Percentiles rank a stretch among this genome's conserved stretches.
phyloP scores from a whole-genome alignment of 2,888 invertebrate genomes.

The Oscheius sp. region DNA sequence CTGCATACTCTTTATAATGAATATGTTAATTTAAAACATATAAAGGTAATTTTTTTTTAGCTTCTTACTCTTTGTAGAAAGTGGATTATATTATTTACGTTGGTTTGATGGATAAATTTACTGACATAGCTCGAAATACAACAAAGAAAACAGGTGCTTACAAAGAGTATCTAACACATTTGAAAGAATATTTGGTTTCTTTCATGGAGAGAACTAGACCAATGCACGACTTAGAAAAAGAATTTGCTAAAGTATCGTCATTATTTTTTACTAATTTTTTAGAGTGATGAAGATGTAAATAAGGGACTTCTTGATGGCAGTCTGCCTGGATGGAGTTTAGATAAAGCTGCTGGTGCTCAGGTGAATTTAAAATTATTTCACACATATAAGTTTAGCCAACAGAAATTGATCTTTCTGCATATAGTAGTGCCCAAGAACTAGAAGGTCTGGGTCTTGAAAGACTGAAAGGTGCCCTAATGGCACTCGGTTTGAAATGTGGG shows the following conservation, averaged over 20 bases:
- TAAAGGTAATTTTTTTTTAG: slow-evolving; percentile 78
- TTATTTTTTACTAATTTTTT: too few species aligned
- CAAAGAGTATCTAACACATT: slow-evolving; percentile 79
- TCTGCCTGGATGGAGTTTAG: slow-evolving; percentile 89
- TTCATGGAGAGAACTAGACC: slow-evolving; percentile 66
- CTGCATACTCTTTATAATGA: slow-evolving; percentile 94
- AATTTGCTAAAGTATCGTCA: slow-evolving; percentile 34
- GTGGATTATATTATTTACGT: slow-evolving; percentile 94
- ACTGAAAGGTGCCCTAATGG: slow-evolving; percentile 95
- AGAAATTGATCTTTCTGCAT: slow-evolving; percentile 95
- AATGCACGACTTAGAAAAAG: slow-evolving; percentile 55
- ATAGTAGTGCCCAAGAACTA: slow-evolving; percentile 94
- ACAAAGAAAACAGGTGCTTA: slow-evolving; percentile 74
- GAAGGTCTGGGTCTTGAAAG: slow-evolving; percentile 95
- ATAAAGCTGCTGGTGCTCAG: slow-evolving; percentile 58
- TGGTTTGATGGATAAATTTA: slow-evolving; percentile 90
- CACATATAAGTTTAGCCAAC: slow-evolving; percentile 70
- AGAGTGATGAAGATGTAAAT: slow-evolving; percentile 75
- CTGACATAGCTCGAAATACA: slow-evolving; percentile 84
- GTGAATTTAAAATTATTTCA: neutral
- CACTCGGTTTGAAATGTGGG: slow-evolving; percentile 95
- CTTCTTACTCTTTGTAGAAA: slow-evolving; percentile 61
- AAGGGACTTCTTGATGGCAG: slow-evolving; percentile 86
- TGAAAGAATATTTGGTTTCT: slow-evolving; percentile 72
- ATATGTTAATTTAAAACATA: slow-evolving; percentile 93